phyloP scores from a whole-genome alignment of 2,797 vertebrate genomes.

The Ciconia nigra region DNA sequence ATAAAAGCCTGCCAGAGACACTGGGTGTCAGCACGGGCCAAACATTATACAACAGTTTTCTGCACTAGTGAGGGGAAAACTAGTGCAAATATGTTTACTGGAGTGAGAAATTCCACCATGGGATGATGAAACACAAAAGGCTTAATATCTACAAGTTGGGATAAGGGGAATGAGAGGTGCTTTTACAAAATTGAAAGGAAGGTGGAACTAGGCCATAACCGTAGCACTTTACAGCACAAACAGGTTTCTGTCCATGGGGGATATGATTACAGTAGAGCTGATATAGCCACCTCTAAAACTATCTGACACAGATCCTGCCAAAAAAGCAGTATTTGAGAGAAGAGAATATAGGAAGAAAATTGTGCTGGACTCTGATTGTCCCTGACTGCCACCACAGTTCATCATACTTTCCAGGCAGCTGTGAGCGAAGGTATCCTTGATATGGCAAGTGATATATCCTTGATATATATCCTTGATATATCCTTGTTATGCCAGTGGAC shows the following conservation, averaged over 20 bases:
- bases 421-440: neutral
- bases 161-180: neutral
- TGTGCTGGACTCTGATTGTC: neutral
- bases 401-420: neutral
- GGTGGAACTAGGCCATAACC: neutral
- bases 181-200: neutral
- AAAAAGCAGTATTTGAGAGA: fast-evolving
- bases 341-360: neutral
- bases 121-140: neutral
- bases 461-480: too few relatives aligned
- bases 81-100: neutral
- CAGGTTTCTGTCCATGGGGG: neutral
- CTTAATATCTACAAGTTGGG: neutral
- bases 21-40: neutral
- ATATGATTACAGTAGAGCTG: neutral
- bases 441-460: too few relatives aligned
- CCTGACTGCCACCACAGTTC: neutral
- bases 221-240: neutral
- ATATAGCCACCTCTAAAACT: neutral
- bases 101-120: neutral
- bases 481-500: neutral
- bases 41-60: neutral
- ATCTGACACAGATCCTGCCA: neutral
- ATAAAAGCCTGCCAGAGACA: neutral
- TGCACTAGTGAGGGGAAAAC: neutral